Evolutionary conservation across 2,113 vertebrate genomes (phyloP).

Genomic region (Probosciger aterrimus): DNA sequence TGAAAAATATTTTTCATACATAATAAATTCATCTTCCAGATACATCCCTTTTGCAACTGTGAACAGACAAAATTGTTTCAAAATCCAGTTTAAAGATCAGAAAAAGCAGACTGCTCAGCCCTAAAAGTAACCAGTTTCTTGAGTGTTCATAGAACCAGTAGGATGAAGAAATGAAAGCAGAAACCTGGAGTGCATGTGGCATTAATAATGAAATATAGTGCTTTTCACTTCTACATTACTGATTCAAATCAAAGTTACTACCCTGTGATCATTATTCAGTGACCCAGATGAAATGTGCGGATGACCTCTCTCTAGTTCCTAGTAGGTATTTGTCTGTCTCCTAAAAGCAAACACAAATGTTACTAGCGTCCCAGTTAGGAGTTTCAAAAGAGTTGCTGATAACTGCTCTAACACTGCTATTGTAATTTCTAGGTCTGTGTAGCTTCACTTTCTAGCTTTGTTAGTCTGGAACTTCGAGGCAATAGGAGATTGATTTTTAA

Average conservation of each 20-base stretch:
- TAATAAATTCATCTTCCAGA: background rate
- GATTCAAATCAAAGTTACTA: background rate
- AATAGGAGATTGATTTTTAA: background rate
- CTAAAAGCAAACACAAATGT: background rate
- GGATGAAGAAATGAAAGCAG: background rate
- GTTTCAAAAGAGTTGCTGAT: background rate
- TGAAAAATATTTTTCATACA: background rate
- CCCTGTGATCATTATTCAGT: background rate
- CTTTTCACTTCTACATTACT: background rate
- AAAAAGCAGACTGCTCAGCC: background rate
- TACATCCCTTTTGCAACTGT: background rate
- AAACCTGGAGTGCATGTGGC: background rate
- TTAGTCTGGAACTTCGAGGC: background rate
- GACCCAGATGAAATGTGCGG: background rate
- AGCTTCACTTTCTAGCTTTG: background rate
- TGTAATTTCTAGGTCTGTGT: background rate
- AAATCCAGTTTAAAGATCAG: background rate
- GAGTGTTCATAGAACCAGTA: background rate
- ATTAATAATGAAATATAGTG: background rate
- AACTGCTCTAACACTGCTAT: background rate
- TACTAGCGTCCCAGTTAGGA: background rate
- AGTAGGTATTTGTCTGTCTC: background rate
- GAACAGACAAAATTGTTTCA: background rate
- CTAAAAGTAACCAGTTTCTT: background rate
- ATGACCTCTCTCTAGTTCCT: slow-evolving; percentile 12